These are phyloP conservation scores for Menura novaehollandiae DNA, from an alignment of 2,113 vertebrate species.

Conservation along the genomic window DNA sequence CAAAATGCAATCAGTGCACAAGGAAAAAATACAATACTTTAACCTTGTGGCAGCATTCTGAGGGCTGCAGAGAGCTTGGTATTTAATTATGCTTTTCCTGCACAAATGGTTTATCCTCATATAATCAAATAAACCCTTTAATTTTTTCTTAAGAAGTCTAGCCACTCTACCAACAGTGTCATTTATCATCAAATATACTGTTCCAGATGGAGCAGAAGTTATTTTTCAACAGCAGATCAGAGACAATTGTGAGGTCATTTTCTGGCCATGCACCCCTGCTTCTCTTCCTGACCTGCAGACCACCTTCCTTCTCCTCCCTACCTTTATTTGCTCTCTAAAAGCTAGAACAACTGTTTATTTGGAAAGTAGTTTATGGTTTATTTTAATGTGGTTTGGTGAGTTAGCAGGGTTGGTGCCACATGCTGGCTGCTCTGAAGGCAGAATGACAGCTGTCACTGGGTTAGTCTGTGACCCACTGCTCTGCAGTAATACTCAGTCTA, in stretches of 20 bases:
- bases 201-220: not conserved
- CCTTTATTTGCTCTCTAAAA: not conserved
- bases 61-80: not conserved
- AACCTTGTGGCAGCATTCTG: not conserved
- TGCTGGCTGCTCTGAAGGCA: rapidly evolving
- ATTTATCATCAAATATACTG: not conserved
- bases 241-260: not conserved
- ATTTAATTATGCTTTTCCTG: not conserved
- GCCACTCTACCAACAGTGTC: not conserved
- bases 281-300: not conserved
- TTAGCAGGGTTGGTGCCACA: not conserved
- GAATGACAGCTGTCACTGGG: not conserved
- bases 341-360: not conserved
- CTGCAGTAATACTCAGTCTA: not conserved
- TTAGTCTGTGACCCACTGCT: not conserved
- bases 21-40: not conserved
- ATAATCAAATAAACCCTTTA: constrained; percentile 23
- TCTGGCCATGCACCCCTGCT: not conserved
- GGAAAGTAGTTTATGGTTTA: not conserved
- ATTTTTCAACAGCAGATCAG: not conserved
- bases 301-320: not conserved
- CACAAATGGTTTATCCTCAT: not conserved
- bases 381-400: not conserved
- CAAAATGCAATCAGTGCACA: not conserved
- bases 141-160: not conserved